Evolutionary conservation across 1,140 invertebrate species (phyloP).

Genomic region (Armadillidium nasatum): DNA sequence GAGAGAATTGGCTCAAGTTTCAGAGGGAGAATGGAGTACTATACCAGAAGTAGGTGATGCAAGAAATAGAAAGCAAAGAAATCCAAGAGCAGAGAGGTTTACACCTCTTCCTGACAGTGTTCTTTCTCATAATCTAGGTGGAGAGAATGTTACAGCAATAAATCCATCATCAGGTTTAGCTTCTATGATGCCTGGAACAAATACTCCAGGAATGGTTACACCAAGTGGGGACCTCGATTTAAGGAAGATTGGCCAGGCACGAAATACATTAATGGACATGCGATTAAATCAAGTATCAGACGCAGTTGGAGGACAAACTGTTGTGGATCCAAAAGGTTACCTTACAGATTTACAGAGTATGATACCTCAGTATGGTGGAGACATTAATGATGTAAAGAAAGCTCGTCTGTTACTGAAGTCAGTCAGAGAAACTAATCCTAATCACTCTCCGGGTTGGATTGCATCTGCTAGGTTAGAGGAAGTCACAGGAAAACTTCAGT

Average conservation of each 20-base stretch:
- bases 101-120: conserved; percentile 97
- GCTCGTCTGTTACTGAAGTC: conserved; percentile 93
- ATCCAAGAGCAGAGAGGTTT: conserved; percentile 90
- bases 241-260: conserved; percentile 96
- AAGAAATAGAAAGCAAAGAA: conserved; percentile 93
- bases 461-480: conserved; percentile 97
- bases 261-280: conserved; percentile 99
- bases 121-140: conserved; percentile 80
- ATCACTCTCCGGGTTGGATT: conserved; percentile 98
- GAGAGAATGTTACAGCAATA: conserved; percentile 71
- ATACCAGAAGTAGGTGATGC: conserved; percentile 98
- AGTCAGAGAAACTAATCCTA: conserved; percentile 96
- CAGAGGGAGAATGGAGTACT: conserved; percentile 90
- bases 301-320: conserved; percentile 97
- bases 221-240: conserved; percentile 91
- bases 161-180: conserved; percentile 77
- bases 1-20: conserved; percentile 77
- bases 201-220: conserved; percentile 64
- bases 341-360: conserved; percentile 97
- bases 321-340: conserved; percentile 99
- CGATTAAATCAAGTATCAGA: conserved; percentile 97
- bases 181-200: conserved; percentile 65
- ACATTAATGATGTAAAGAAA: conserved; percentile 99
- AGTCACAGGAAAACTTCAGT: conserved; percentile 97
- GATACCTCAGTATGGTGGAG: conserved; percentile 96